Conservation (phyloP, 2,888 invertebrate genomes). For the Archips crataeganus region DNA sequence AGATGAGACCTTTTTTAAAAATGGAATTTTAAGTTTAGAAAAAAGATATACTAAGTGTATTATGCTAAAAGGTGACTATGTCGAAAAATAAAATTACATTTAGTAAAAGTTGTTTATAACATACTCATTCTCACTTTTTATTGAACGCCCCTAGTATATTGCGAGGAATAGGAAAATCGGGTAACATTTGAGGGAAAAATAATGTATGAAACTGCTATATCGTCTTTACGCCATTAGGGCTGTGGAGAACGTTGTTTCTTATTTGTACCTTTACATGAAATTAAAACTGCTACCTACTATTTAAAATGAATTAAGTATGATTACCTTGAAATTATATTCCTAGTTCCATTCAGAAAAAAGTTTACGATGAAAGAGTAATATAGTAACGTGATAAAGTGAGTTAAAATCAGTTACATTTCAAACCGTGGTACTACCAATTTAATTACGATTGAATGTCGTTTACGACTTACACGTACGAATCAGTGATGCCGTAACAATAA, state of each 20-base stretch:
- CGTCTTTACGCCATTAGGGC: neutral
- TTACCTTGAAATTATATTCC: no score
- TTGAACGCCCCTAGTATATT: neutral
- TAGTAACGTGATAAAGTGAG: neutral
- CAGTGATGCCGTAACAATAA: conserved; percentile 14
- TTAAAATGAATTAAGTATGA: no score
- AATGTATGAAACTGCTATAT: neutral
- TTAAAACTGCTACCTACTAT: no score
- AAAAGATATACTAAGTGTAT: no score
- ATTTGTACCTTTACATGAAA: no score
- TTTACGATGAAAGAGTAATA: neutral
- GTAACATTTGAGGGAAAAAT: conserved; percentile 1
- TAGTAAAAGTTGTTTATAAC: no score
- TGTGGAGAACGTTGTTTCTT: neutral
- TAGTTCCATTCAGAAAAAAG: neutral
- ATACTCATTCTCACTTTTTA: no score
- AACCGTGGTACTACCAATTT: conserved; percentile 3
- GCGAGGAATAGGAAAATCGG: neutral
- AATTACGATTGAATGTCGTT: conserved; percentile 10
- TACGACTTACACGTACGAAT: neutral
- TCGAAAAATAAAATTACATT: no score
- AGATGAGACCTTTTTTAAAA: no score
- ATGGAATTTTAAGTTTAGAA: no score
- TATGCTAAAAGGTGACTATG: no score
- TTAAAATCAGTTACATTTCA: neutral